A percentile compares a stretch with the other conserved stretches of the same genome.
Conservation (phyloP, 2,797 vertebrate species). For the Carduelis carduelis region DNA sequence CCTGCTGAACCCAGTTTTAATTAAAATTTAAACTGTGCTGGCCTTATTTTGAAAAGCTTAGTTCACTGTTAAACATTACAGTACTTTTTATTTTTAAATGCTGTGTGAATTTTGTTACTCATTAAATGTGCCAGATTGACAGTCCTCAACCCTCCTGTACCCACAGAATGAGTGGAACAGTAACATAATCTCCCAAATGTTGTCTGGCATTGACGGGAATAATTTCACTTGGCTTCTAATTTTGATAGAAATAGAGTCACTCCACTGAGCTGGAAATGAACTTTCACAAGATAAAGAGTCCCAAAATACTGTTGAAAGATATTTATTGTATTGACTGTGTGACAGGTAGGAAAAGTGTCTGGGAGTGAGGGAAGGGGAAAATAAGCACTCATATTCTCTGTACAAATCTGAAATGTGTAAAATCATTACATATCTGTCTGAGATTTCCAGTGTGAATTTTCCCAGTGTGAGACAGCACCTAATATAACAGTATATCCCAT, state of each 20-base stretch:
- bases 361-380: background rate
- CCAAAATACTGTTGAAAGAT: background rate
- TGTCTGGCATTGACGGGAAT: constrained; percentile 8
- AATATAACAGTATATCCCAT: background rate
- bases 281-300: background rate
- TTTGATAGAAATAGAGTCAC: background rate
- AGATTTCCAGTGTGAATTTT: background rate
- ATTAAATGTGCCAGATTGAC: constrained; percentile 13
- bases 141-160: background rate
- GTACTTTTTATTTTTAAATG: background rate
- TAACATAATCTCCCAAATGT: constrained; percentile 1
- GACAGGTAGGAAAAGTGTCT: background rate
- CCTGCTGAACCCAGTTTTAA: background rate
- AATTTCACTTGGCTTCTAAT: constrained; percentile 41
- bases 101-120: constrained; percentile 6
- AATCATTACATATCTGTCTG: background rate
- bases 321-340: background rate
- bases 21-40: background rate
- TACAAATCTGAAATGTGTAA: background rate
- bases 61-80: background rate
- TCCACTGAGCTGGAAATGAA: background rate
- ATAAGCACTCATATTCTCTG: background rate
- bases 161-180: constrained; percentile 6
- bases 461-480: background rate
- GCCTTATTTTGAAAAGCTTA: background rate